Evolutionary conservation across 2,113 vertebrate species (phyloP), one percentile per base, ranked within the genome.

Genomic region (Burhinus bistriatus): DNA sequence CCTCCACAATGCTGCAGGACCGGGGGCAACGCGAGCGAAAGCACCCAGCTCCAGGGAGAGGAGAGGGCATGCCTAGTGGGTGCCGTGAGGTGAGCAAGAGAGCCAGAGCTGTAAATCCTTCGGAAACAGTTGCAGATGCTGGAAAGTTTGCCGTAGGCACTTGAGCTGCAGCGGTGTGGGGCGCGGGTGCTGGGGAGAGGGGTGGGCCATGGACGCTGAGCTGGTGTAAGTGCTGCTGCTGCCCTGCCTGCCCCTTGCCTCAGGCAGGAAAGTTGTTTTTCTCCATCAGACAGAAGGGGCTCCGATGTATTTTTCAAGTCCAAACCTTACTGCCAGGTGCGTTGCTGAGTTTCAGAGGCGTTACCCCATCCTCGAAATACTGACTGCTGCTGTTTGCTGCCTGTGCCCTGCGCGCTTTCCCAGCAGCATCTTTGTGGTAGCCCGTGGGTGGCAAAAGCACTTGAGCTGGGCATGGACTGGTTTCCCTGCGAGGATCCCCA

Each of bases 21-120:
- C 22, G 12, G 44, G 26, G 26, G 32, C 32, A 54, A 20, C 0
- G 1, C 0, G 2, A 62, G n/a, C 3, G 0, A 18, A 30, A 47
- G 44, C 23, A 7, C 12, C 5, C 23, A 2, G 34, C 45, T 72
- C 40, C 32, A 14, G 26, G 27, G 25, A 64, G 54, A 30, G 20
- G 40, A 70, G 32, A 9, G 27, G 29, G 25, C 7, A 0, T 81
- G 36, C 7, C 72, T 32, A 4, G 2, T 4, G 23, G 22, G 13
- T 44, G 26, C 47, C 4, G 19, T 0, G 2, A 47, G 30, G 51
- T 86, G 64, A 78, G 87, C 14, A 18, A n/a, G 65, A 54, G 54
- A 65, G 69, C 22, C 30, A 27, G 65, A 69, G 72, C 54, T 61
- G 23, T 29, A 38, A 51, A 44, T 87, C 42, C 45, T 89, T 75